Evolutionary conservation across 2,888 invertebrate genomes (phyloP), one percentile per base, ranked within the genome.

Genomic region (Miltochrista miniata): DNA sequence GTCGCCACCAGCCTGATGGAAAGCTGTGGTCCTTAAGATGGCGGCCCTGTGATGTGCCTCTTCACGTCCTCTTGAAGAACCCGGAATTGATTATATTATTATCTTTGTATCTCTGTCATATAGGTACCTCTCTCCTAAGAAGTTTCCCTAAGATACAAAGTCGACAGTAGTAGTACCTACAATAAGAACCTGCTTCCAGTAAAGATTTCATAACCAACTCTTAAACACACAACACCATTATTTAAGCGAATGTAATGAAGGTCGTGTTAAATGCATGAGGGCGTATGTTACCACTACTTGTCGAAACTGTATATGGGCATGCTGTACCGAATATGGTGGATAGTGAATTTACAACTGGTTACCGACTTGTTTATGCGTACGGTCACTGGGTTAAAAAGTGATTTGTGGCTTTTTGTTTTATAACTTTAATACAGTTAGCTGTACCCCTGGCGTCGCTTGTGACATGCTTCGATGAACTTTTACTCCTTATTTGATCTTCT

Each of bases 281-380:
- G 48, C 37, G 42, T 12, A 13, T 29, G 47, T 48, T n/a, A 41
- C 41, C 18, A 24, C 18, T 24, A 24, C 3, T 11, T 34, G 34
- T n/a, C n/a, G n/a, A 29, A 30, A 9, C 12, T 13, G 4, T 13
- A 29, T 12, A 38, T 18, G 9, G 14, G n/a, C 31, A 18, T 33
- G 10, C 30, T 29, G 30, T 11, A 31, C 48, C 18, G 12, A 24
- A 38, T 55, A 55, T 57, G 66, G 55, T 14, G 30, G 38, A 50
- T 24, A 5, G 18, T 24, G 18, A 24, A 53, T 64, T 54, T 54
- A 51, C 56, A 51, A 45, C 43, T 38, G 38, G 12, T 11, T 15
- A 29, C 30, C 8, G 37, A 13, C 56, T 48, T 50, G 46, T 62
- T 61, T 50, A 54, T 51, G 42, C 49, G 31, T 37, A 35, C 18